Evolutionary conservation across 2,797 vertebrate genomes (phyloP).

Genomic region (Anomalospiza imberbis): DNA sequence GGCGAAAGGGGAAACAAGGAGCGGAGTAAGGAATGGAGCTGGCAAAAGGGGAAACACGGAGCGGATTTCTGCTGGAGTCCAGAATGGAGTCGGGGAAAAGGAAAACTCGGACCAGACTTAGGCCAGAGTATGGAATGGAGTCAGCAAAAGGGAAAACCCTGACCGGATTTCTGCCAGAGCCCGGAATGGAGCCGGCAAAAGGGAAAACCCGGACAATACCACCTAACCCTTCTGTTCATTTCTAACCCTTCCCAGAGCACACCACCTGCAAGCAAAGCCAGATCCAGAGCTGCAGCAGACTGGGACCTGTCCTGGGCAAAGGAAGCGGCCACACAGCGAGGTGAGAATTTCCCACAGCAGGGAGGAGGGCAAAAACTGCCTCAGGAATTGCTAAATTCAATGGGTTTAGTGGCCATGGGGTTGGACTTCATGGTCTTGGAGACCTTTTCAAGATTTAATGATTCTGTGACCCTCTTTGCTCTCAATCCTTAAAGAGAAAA

Average conservation of each 20-base stretch:
- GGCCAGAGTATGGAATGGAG: too few relatives aligned
- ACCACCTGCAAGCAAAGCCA: neutral
- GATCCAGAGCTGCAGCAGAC: neutral
- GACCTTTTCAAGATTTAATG: neutral
- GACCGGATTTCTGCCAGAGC: neutral
- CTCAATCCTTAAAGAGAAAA: neutral
- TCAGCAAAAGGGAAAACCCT: too few relatives aligned
- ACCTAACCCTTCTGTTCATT: neutral
- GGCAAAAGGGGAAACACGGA: too few relatives aligned
- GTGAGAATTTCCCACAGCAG: neutral
- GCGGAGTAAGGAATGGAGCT: too few relatives aligned
- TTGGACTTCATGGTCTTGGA: neutral
- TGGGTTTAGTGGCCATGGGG: neutral
- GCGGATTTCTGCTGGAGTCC: too few relatives aligned
- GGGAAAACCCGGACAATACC: neutral
- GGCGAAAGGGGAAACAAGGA: too few relatives aligned
- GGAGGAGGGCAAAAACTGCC: neutral
- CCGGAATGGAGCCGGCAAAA: too few relatives aligned
- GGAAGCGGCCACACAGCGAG: neutral
- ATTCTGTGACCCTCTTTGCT: rapidly evolving
- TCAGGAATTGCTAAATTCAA: neutral
- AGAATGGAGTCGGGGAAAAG: too few relatives aligned
- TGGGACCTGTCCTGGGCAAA: neutral
- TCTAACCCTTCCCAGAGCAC: neutral
- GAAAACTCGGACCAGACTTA: too few relatives aligned